phyloP scores from a whole-genome alignment of 2,797 vertebrate genomes.

The Phrynocephalus guinanensis region DNA sequence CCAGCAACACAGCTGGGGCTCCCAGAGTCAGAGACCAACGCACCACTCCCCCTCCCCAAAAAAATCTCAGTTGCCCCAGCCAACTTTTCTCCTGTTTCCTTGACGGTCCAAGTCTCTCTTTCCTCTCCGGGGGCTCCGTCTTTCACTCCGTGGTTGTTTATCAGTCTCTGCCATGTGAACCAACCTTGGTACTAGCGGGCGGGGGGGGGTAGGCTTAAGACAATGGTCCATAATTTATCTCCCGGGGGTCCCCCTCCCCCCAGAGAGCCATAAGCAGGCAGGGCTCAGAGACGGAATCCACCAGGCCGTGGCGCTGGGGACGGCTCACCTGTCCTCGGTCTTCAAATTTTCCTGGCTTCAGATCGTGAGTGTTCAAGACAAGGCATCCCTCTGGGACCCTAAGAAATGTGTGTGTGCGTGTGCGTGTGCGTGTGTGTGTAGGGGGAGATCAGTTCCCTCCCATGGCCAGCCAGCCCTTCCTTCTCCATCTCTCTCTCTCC shows the following conservation, averaged over 20 bases:
- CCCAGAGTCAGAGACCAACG: too few relatives aligned
- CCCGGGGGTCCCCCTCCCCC: constrained; percentile 34
- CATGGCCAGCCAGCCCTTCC: neutral
- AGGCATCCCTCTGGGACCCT: constrained; percentile 39
- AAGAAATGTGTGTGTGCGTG: constrained; percentile 2
- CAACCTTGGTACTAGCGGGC: neutral
- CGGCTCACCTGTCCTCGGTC: constrained; percentile 64
- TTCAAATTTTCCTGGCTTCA: constrained; percentile 58
- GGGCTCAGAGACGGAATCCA: neutral
- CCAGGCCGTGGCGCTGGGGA: neutral
- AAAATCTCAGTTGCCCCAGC: neutral
- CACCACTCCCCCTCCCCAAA: too few relatives aligned
- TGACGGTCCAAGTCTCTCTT: neutral
- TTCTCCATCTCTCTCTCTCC: too few relatives aligned
- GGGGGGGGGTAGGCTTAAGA: neutral
- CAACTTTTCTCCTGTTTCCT: neutral
- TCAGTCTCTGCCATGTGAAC: neutral
- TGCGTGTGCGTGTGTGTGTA: too few relatives aligned
- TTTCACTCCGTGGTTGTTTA: neutral
- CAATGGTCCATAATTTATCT: constrained; percentile 52
- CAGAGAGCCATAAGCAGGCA: constrained; percentile 30
- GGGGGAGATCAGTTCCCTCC: neutral
- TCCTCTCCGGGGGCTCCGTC: too few relatives aligned
- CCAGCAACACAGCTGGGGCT: neutral
- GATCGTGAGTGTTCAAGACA: constrained; percentile 40